Evolutionary conservation across 2,113 vertebrate genomes (phyloP), one percentile per base, ranked within the genome.

Genomic region (Choloepus hoffmanni): DNA sequence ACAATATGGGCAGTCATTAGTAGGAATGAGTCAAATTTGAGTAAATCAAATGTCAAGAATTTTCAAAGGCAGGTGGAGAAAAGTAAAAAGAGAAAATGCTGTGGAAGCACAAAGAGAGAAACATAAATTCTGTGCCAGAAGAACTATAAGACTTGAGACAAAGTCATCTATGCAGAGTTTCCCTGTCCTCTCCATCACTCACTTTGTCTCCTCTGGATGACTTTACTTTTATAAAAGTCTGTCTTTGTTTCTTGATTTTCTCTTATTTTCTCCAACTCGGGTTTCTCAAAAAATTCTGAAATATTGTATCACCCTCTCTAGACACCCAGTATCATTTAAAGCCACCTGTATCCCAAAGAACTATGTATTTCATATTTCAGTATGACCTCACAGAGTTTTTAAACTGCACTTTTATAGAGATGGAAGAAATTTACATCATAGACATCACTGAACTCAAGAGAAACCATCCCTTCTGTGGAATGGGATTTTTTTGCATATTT

Each of bases 161-260:
- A 11, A 19, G 30, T 8, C 1, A 0, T 33, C 67, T 4, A 0
- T 8, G 16, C 1, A 2, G 1, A 8, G 1, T 13, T 13, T 55
- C 36, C 8, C 23, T 2, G 16, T 36, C 36, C 45, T 50, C 43
- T 26, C 2, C 6, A 3, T 11, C 36, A 26, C 45, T 45, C 14
- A 1, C 2, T 24, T 5, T 73, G 16, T n/a, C 8, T 43, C 18
- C 40, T n/a, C 43, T 19, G 10, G 74, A 18, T 36, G 50, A 36
- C 30, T 33, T 5, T 23, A 40, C 21, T 0, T 91, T 14, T 23
- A 14, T 48, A 33, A 58, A 60, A n/a, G 23, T 24, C 7, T 58
- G 16, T 23, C 28, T 82, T 21, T 7, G 1, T 3, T 67, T 33
- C 23, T 19, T 76, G 30, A 1, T 53, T 79, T 45, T 65, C 8